A percentile compares a stretch with the other conserved stretches of the same genome.
Conservation (phyloP, 2,113 vertebrate genomes). For the Carassius carassius region DNA sequence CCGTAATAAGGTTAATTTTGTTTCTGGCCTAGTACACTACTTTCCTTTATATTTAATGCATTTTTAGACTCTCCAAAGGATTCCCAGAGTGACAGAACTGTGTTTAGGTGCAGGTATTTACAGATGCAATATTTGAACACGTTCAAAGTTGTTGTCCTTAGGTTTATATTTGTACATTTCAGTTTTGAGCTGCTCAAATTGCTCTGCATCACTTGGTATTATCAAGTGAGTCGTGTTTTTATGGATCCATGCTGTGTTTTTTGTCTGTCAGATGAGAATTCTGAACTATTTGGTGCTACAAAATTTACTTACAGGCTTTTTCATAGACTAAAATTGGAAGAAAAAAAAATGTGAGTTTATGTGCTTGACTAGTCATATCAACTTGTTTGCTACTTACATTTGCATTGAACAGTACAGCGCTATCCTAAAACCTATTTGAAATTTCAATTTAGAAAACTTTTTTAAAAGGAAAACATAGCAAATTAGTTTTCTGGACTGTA, state of each 20-base stretch:
- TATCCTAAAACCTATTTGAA: background rate
- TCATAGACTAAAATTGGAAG: too few species aligned
- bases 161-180: background rate
- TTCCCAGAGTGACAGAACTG: background rate
- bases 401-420: background rate
- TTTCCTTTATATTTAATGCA: background rate
- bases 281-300: too few species aligned
- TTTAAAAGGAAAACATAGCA: background rate
- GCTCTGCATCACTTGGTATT: background rate
- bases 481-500: too few species aligned
- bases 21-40: background rate
- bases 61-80: background rate
- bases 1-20: background rate
- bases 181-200: background rate
- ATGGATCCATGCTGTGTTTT: background rate
- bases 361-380: too few species aligned
- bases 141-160: background rate
- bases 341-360: too few species aligned
- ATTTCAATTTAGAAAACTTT: background rate
- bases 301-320: too few species aligned
- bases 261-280: too few species aligned
- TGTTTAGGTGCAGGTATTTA: background rate
- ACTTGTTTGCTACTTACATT: too few species aligned
- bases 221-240: background rate
- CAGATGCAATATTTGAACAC: background rate